Evolutionary conservation across 53 echinoderm and acorn worm species (phyloP), one percentile per base, ranked within the genome.

Genomic region (Actinopyga echinites): DNA sequence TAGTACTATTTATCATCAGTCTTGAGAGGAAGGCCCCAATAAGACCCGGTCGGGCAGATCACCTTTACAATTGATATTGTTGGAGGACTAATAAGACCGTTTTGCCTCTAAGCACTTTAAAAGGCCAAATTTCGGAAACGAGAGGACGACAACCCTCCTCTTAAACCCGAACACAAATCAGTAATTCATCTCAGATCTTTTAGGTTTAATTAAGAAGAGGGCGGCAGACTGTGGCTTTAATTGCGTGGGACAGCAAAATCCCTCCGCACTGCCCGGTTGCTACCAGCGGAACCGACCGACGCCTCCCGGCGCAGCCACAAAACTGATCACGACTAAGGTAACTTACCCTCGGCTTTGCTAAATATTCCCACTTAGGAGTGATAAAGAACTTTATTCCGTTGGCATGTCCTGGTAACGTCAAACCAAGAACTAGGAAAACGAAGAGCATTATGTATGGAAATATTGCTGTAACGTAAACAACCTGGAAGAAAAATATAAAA

Each of bases 371-470:
- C 8, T 75, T 54, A 0, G 92, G 92, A 6, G 85, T 82, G 35
- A 92, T 89, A 57, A 89, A 92, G 83, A 92, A 92, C 8, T 81
- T 25, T 56, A 92, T 85, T 9, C 92, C 92, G 0, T 92, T 69
- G 12, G 81, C 57, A 56, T 82, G 85, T 0, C 92, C 92, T 1
- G 77, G 79, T 12, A 92, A 68, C 38, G 92, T 92, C 20, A 91
- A 79, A 13, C 91, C 91, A 66, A 87, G 84, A 59, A 91, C 53
- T 43, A 91, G 57, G 35, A 92, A 69, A 31, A 92, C 89, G 42
- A 88, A 24, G 22, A 92, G 86, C 4, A 92, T 89, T 33, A 92
- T 78, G 67, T 92, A 92, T 0, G 92, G 92, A 79, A 92, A 92
- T 17, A 83, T 89, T 25, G 92, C 92, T 10, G 92, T 92, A 61